phyloP scores from a whole-genome alignment of 1,140 invertebrate genomes.

The Tetramorium simillimum region DNA sequence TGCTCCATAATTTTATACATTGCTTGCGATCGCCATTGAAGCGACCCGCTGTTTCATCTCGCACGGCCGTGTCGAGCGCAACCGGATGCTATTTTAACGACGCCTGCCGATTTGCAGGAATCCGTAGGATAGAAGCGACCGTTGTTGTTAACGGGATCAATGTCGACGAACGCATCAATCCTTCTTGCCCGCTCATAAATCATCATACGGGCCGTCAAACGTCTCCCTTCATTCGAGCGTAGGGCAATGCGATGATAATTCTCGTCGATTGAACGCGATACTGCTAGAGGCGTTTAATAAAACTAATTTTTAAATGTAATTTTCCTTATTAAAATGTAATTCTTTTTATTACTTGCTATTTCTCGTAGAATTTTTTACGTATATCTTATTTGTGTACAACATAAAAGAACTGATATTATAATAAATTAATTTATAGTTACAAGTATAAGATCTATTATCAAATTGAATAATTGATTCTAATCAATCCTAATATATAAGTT shows the following conservation, averaged over 20 bases:
- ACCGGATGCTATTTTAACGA: slow-evolving; percentile 53
- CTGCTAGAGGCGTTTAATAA: not conserved
- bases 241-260: slow-evolving; percentile 23
- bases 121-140: not conserved
- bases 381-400: not conserved
- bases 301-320: not conserved
- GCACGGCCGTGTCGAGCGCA: not conserved
- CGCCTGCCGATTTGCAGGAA: slow-evolving; percentile 1
- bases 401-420: not conserved
- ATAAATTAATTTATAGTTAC: not conserved
- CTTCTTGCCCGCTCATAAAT: slow-evolving; percentile 8
- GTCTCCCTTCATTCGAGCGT: slow-evolving; percentile 22
- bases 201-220: slow-evolving; percentile 33
- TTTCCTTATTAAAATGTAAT: not conserved
- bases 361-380: not conserved
- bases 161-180: slow-evolving; percentile 23
- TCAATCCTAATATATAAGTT: not conserved
- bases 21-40: slow-evolving; percentile 17
- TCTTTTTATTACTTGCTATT: not conserved
- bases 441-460: not conserved
- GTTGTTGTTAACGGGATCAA: slow-evolving; percentile 28
- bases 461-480: not conserved
- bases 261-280: slow-evolving; percentile 13
- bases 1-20: not conserved
- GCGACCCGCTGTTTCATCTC: slow-evolving; percentile 20